Evolutionary conservation across 2,888 invertebrate species (phyloP).

Genomic region (Thymelicus lineola): DNA sequence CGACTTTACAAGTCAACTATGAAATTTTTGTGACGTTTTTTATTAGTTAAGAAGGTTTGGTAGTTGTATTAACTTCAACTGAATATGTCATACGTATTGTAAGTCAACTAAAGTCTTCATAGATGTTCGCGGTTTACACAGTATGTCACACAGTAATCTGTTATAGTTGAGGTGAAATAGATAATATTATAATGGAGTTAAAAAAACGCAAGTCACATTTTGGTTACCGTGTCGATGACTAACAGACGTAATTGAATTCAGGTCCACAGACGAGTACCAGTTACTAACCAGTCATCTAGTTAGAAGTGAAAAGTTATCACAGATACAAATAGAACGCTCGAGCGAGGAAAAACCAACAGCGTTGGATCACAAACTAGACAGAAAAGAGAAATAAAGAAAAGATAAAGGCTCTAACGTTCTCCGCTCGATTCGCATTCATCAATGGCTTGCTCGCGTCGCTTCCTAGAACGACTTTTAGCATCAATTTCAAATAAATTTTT

Average conservation of each 20-base stretch:
- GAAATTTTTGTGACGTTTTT: no score
- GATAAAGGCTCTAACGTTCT: slow-evolving; percentile 21
- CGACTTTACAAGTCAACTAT: no score
- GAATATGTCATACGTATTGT: no score
- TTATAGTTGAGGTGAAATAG: no score
- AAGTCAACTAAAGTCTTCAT: no score
- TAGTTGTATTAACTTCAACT: no score
- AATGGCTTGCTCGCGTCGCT: slow-evolving; percentile 18
- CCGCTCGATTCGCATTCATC: slow-evolving; percentile 24
- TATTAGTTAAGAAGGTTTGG: no score
- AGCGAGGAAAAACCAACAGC: slow-evolving; percentile 30
- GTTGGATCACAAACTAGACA: slow-evolving; percentile 35
- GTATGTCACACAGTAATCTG: no score
- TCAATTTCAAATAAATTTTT: slow-evolving; percentile 11
- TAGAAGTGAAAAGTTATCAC: slow-evolving; percentile 24
- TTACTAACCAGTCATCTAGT: slow-evolving; percentile 13
- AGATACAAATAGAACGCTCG: slow-evolving; percentile 22
- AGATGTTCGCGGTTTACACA: no score
- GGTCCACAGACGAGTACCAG: background rate
- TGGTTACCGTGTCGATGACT: background rate
- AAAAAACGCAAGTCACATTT: background rate
- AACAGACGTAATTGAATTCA: background rate
- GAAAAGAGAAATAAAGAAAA: slow-evolving; percentile 28
- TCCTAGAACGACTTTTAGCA: slow-evolving; percentile 8
- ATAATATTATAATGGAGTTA: no score